These are phyloP conservation scores for Tetropium fuscum DNA, from an alignment of 2,888 invertebrate species.

Conservation along the genomic window DNA sequence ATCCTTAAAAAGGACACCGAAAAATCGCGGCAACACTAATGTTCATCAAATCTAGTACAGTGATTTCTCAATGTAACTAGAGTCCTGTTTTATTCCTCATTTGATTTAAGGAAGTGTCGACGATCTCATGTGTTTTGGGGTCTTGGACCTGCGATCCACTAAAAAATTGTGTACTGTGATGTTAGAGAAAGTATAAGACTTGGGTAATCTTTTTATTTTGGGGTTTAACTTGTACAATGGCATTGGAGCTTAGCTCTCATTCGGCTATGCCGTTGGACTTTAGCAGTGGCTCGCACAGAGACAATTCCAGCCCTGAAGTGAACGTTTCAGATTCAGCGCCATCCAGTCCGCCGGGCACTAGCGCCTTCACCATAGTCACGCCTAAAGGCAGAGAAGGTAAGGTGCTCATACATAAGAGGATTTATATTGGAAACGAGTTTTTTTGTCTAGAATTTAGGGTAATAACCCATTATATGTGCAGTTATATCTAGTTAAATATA, in stretches of 20 bases:
- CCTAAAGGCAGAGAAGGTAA: constrained; percentile 70
- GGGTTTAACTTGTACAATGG: constrained; percentile 59
- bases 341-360: constrained; percentile 62
- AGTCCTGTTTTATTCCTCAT: not conserved
- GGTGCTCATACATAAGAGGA: not conserved
- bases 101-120: not conserved
- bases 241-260: constrained; percentile 72
- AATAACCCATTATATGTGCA: no score
- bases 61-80: not conserved
- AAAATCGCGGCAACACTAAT: constrained; percentile 14
- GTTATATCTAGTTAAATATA: no score
- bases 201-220: constrained; percentile 6
- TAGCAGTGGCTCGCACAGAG: constrained; percentile 65
- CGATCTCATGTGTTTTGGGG: not conserved
- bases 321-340: constrained; percentile 58
- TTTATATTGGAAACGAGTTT: not conserved
- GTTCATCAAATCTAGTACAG: not conserved
- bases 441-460: no score
- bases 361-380: constrained; percentile 77
- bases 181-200: not conserved
- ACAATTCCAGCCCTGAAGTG: constrained; percentile 58
- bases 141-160: not conserved
- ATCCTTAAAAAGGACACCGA: constrained; percentile 22
- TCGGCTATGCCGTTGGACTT: constrained; percentile 76
- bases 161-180: constrained; percentile 17